Conservation (phyloP, 2,888 invertebrate genomes). For the Hyposoter didymator region DNA sequence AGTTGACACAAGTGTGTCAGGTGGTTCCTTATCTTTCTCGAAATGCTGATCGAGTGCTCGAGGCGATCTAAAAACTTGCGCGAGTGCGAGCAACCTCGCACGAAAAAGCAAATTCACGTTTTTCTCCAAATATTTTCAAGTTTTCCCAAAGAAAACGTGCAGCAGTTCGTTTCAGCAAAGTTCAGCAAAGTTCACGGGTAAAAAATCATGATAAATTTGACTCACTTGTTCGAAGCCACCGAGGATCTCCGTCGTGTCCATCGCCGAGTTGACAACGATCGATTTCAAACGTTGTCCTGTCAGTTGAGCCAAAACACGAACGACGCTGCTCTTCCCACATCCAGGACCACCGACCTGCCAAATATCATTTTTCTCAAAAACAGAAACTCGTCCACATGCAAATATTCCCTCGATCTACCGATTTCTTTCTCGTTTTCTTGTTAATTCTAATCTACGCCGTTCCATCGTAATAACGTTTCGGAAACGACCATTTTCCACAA, state of each 20-base stretch:
- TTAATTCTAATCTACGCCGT: too few relatives aligned
- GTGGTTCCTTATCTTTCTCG: too few relatives aligned
- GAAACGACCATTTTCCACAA: too few relatives aligned
- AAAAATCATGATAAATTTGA: slow-evolving; percentile 57
- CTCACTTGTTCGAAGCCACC: slow-evolving; percentile 99
- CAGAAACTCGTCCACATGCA: neutral
- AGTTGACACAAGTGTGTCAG: too few relatives aligned
- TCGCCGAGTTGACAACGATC: slow-evolving; percentile 94
- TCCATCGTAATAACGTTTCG: too few relatives aligned
- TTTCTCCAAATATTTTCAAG: too few relatives aligned
- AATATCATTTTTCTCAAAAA: slow-evolving; percentile 45
- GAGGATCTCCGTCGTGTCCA: slow-evolving; percentile 97
- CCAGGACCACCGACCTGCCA: slow-evolving; percentile 90
- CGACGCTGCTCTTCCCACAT: slow-evolving; percentile 92
- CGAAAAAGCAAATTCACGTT: too few relatives aligned
- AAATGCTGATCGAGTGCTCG: too few relatives aligned
- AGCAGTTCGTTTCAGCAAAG: neutral
- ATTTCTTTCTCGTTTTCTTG: too few relatives aligned
- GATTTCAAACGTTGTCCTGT: slow-evolving; percentile 90
- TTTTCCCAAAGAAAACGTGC: neutral
- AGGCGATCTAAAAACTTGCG: too few relatives aligned
- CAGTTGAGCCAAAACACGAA: slow-evolving; percentile 91
- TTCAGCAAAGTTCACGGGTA: neutral
- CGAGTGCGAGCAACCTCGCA: too few relatives aligned
- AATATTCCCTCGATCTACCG: neutral